These are phyloP conservation scores for Microplitis mediator DNA, from an alignment of 1,140 invertebrate species.

Conservation along the genomic window DNA sequence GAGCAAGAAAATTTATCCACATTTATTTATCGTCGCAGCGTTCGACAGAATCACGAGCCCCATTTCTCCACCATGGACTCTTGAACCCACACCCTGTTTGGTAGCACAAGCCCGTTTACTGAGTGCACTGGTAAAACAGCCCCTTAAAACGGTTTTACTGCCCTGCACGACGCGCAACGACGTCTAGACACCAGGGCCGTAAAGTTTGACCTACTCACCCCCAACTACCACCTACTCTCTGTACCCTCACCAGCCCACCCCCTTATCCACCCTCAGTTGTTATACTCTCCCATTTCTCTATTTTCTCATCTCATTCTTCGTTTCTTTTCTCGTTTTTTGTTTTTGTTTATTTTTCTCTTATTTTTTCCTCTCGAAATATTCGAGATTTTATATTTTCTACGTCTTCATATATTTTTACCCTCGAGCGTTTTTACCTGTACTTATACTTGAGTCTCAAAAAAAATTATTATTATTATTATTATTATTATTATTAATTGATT, in stretches of 20 bases:
- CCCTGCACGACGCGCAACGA: conserved; percentile 58
- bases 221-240: conserved; percentile 34
- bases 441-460: not conserved
- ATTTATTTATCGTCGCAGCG: not conserved
- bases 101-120: conserved; percentile 32
- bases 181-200: conserved; percentile 61
- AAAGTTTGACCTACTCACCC: conserved; percentile 63
- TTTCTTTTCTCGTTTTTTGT: not conserved
- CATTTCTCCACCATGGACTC: not conserved
- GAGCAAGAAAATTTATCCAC: not conserved
- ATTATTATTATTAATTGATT: conserved; percentile 42
- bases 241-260: conserved; percentile 6
- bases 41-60: too few relatives aligned
- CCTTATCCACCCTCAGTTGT: not conserved
- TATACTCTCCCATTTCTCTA: conserved; percentile 25
- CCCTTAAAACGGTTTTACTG: conserved; percentile 62
- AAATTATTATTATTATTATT: conserved; percentile 23
- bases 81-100: not conserved
- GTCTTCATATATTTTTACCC: not conserved
- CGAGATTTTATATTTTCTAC: not conserved
- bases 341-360: not conserved
- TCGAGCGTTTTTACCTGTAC: not conserved
- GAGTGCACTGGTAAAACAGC: conserved; percentile 60
- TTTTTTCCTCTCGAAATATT: conserved; percentile 21
- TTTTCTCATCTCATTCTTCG: not conserved